These are phyloP conservation scores for Mastomys natalensis DNA, from an alignment of 2,113 vertebrate species.

Conservation along the genomic window DNA sequence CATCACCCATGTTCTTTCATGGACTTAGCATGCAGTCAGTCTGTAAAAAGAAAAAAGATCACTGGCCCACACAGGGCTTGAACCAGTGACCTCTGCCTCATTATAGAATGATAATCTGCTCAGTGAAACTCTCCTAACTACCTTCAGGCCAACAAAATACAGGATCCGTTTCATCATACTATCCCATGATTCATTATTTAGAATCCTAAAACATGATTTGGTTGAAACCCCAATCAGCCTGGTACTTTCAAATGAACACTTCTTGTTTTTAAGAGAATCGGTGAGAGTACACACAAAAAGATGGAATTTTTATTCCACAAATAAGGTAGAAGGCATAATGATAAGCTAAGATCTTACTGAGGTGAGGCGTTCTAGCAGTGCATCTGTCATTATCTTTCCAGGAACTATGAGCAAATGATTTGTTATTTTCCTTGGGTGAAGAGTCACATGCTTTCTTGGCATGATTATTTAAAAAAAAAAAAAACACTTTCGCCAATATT, in stretches of 20 bases:
- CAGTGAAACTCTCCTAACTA: neutral
- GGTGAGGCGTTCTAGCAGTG: neutral
- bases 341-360: neutral
- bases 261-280: conserved; percentile 29
- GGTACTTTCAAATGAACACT: conserved; percentile 23
- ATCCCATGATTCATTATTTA: neutral
- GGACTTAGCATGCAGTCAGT: neutral
- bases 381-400: neutral
- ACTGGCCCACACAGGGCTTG: neutral
- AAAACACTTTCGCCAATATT: neutral
- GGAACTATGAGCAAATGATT: neutral
- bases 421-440: neutral
- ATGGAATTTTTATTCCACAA: conserved; percentile 39
- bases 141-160: neutral
- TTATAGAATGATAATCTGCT: neutral
- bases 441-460: neutral
- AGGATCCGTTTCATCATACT: neutral
- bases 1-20: neutral
- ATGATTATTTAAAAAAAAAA: neutral
- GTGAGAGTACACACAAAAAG: neutral
- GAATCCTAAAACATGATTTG: neutral
- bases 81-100: conserved; percentile 10
- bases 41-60: neutral
- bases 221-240: conserved; percentile 12
- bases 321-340: conserved; percentile 48